phyloP scores from a whole-genome alignment of 2,797 vertebrate species.

The Tarsius wallacei region DNA sequence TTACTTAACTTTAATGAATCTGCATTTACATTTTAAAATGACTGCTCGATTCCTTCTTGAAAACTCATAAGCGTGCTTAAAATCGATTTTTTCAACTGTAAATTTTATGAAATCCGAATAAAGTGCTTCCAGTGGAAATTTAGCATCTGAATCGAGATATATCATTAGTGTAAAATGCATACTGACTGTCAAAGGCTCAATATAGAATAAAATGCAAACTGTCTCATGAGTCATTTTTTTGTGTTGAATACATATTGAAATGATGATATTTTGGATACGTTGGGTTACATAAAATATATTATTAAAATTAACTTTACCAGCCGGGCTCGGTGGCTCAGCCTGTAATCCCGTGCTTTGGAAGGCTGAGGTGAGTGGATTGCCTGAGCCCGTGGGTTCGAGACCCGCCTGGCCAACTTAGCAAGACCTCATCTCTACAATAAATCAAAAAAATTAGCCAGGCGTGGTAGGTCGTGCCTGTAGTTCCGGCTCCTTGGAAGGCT shows the following conservation, averaged over 20 bases:
- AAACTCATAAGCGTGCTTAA: neutral
- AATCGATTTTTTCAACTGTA: neutral
- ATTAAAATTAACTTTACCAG: neutral
- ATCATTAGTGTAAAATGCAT: neutral
- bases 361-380: no score
- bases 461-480: no score
- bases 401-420: no score
- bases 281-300: neutral
- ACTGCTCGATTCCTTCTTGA: neutral
- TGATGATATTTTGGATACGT: slow-evolving; percentile 9
- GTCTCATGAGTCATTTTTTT: neutral
- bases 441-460: no score
- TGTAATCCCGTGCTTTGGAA: no score
- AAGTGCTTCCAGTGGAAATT: neutral
- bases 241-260: neutral
- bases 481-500: no score
- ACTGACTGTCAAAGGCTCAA: neutral
- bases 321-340: no score
- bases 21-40: neutral
- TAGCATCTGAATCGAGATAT: neutral
- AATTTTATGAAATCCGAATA: slow-evolving; percentile 43
- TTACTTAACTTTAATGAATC: neutral
- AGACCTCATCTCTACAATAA: no score
- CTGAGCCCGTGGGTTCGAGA: no score
- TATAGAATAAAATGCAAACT: neutral